Evolutionary conservation across 2,888 invertebrate genomes (phyloP).

Genomic region (Megaustenia siamemsis): DNA sequence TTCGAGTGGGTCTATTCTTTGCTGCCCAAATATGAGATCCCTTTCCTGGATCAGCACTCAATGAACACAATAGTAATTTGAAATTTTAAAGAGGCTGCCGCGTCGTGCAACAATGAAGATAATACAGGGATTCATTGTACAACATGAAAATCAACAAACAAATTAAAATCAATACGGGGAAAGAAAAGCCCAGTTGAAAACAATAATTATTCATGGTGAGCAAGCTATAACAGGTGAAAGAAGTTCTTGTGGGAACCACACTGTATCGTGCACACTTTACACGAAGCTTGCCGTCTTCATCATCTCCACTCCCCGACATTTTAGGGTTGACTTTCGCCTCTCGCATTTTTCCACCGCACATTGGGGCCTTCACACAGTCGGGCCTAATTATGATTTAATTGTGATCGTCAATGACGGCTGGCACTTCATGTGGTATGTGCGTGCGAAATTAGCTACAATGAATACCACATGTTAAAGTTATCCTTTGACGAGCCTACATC

Average conservation of each 20-base stretch:
- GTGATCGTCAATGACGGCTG: not conserved
- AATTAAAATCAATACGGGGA: not conserved
- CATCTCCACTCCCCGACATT: not conserved
- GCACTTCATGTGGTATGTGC: not conserved
- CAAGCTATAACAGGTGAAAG: conserved; percentile 34
- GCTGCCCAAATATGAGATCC: too few relatives aligned
- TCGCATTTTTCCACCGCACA: not conserved
- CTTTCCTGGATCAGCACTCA: too few relatives aligned
- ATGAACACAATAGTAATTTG: not conserved
- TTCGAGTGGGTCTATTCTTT: too few relatives aligned
- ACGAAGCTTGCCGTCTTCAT: not conserved
- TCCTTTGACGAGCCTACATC: conserved; percentile 12
- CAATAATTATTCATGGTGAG: conserved; percentile 31
- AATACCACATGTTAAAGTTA: conserved; percentile 44
- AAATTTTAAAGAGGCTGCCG: not conserved
- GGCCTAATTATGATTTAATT: conserved; percentile 40
- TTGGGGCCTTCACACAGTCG: not conserved
- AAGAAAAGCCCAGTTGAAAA: not conserved
- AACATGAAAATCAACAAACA: not conserved
- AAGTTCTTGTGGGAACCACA: conserved; percentile 38
- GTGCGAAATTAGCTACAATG: conserved; percentile 45
- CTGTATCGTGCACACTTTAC: not conserved
- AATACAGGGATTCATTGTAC: conserved; percentile 3
- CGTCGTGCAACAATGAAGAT: not conserved
- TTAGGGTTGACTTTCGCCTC: conserved; percentile 3